Conservation (phyloP, 2,888 invertebrate species). For the Galerucella nymphaeae region DNA sequence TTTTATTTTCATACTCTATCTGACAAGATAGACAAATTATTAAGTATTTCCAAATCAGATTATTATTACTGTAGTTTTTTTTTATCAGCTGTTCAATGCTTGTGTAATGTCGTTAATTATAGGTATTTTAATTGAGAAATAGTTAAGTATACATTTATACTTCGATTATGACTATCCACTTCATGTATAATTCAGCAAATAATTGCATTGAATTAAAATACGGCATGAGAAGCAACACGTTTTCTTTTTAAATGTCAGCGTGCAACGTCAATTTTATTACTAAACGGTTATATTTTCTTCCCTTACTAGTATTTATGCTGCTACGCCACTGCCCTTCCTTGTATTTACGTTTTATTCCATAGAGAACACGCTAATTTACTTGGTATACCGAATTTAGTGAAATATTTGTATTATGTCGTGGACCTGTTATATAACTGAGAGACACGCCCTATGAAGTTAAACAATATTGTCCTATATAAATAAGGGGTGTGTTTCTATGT, state of each 20-base stretch:
- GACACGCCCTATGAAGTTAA: slow-evolving; percentile 38
- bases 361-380: slow-evolving; percentile 32
- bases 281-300: not conserved
- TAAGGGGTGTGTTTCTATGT: slow-evolving; percentile 38
- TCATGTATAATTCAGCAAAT: slow-evolving; percentile 16
- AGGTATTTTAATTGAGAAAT: slow-evolving; percentile 14
- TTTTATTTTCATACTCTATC: not conserved
- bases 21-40: not conserved
- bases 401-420: slow-evolving; percentile 13
- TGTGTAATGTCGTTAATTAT: slow-evolving; percentile 16
- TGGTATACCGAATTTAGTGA: slow-evolving; percentile 27
- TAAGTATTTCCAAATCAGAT: slow-evolving; percentile 9
- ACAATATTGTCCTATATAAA: slow-evolving; percentile 33
- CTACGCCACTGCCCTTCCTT: not conserved
- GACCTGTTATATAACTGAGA: slow-evolving; percentile 10
- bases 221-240: slow-evolving; percentile 15
- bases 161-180: slow-evolving; percentile 12
- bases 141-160: slow-evolving; percentile 15
- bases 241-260: slow-evolving; percentile 10
- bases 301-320: too few species aligned
- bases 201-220: slow-evolving; percentile 5
- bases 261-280: not conserved
- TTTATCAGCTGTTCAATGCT: slow-evolving; percentile 4
- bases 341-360: not conserved
- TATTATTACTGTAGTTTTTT: not conserved